These are phyloP conservation scores for Sussaba pulchella DNA, from an alignment of 2,888 invertebrate species.

Conservation along the genomic window DNA sequence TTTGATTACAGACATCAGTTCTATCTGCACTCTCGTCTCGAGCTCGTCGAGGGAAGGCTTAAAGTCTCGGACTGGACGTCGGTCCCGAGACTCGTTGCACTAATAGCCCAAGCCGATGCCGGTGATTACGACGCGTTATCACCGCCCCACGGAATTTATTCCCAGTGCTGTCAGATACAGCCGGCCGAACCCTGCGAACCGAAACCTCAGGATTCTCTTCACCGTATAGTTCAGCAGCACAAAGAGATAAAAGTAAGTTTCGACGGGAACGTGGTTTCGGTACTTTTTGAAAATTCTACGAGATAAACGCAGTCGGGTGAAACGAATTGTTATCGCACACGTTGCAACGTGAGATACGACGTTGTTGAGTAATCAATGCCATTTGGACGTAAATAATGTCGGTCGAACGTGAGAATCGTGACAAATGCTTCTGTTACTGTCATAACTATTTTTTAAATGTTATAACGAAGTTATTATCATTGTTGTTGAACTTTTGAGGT, in stretches of 20 bases:
- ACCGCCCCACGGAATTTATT: slow-evolving; percentile 87
- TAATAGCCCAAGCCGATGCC: slow-evolving; percentile 90
- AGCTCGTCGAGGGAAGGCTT: slow-evolving; percentile 90
- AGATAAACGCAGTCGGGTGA: background rate
- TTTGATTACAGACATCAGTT: slow-evolving; percentile 89
- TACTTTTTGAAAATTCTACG: background rate
- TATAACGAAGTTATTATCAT: background rate
- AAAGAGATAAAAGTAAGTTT: slow-evolving; percentile 85
- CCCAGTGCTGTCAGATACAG: slow-evolving; percentile 88
- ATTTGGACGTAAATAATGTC: background rate
- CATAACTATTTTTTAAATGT: background rate
- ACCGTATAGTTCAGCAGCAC: slow-evolving; percentile 88
- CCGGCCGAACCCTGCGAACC: slow-evolving; percentile 85
- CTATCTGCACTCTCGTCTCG: slow-evolving; percentile 93
- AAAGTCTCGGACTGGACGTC: slow-evolving; percentile 89
- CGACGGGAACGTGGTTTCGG: background rate
- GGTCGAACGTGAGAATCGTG: background rate
- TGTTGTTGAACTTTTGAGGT: too few relatives aligned
- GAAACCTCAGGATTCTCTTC: slow-evolving; percentile 88
- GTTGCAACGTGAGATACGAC: slow-evolving; percentile 1
- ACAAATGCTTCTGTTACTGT: background rate
- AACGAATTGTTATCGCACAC: background rate
- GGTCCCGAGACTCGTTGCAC: slow-evolving; percentile 90
- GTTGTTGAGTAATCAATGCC: background rate
- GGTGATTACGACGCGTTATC: slow-evolving; percentile 89